Evolutionary conservation across 2,797 vertebrate species (phyloP).

Genomic region (Carduelis carduelis): DNA sequence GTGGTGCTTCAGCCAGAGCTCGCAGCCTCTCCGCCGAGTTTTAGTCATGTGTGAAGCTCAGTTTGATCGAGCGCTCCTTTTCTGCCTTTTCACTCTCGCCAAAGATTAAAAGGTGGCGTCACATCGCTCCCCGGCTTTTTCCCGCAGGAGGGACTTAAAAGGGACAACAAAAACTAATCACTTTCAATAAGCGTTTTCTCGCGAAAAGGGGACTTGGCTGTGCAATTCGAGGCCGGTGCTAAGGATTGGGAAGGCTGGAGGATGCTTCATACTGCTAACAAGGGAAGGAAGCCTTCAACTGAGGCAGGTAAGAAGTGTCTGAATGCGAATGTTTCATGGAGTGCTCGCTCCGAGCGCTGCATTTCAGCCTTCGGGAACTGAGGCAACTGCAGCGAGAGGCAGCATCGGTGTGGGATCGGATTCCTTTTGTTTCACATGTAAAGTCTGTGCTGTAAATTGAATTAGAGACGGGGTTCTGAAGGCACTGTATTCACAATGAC

Average conservation of each 20-base stretch:
- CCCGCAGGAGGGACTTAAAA: conserved; percentile 81
- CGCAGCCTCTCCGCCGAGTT: conserved; percentile 89
- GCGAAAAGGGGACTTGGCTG: conserved; percentile 69
- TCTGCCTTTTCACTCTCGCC: conserved; percentile 84
- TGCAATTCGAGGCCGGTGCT: conserved; percentile 73
- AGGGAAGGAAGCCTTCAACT: conserved; percentile 81
- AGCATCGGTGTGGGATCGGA: conserved; percentile 42
- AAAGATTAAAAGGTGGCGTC: conserved; percentile 90
- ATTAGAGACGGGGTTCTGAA: conserved; percentile 65
- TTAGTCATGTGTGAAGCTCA: conserved; percentile 92
- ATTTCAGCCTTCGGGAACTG: conserved; percentile 60
- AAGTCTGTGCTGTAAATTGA: conserved; percentile 72
- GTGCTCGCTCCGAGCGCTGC: conserved; percentile 57
- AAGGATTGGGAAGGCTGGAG: conserved; percentile 77
- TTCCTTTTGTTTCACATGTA: conserved; percentile 77
- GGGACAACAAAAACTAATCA: conserved; percentile 77
- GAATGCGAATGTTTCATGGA: conserved; percentile 55
- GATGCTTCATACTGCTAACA: conserved; percentile 82
- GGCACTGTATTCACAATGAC: conserved; percentile 49
- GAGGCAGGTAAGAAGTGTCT: conserved; percentile 83
- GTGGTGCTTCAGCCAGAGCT: conserved; percentile 80
- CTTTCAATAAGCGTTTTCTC: conserved; percentile 74
- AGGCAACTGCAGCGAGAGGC: conserved; percentile 69
- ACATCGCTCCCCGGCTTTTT: conserved; percentile 77
- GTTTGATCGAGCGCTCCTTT: conserved; percentile 88